A percentile compares a stretch with the other conserved stretches of the same genome.
Conservation (phyloP, 2,113 vertebrate species). For the Rhinolophus ferrumequinum region DNA sequence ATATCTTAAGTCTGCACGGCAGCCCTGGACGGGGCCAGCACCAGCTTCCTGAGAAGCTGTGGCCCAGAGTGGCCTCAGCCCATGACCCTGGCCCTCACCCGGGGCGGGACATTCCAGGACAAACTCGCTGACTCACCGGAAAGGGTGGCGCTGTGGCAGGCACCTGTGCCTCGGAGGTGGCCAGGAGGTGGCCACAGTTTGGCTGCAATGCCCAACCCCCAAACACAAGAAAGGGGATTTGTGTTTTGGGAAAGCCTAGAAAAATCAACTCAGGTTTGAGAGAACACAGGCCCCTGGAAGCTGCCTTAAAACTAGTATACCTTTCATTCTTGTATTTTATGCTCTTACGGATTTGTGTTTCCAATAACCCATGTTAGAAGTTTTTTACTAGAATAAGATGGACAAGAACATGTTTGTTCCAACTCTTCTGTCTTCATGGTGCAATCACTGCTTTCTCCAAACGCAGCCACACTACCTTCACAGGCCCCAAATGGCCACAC, state of each 20-base stretch:
- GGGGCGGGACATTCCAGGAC: slow-evolving; percentile 24
- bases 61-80: neutral
- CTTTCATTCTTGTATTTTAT: neutral
- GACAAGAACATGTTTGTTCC: neutral
- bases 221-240: accelerated
- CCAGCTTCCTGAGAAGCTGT: slow-evolving; percentile 33
- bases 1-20: slow-evolving; percentile 7
- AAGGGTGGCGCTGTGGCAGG: neutral
- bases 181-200: neutral
- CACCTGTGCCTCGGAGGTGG: slow-evolving; percentile 35
- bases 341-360: neutral
- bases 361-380: neutral
- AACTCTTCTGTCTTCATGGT: neutral
- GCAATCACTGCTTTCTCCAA: neutral
- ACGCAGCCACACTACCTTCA: neutral
- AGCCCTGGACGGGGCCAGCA: slow-evolving; percentile 34
- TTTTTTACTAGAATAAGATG: neutral
- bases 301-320: neutral
- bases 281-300: neutral
- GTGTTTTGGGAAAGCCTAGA: neutral
- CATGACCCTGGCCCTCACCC: neutral
- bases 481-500: neutral
- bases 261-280: neutral
- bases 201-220: neutral
- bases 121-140: slow-evolving; percentile 58